Evolutionary conservation across 2,113 vertebrate species (phyloP).

Genomic region (Varanus komodoensis): DNA sequence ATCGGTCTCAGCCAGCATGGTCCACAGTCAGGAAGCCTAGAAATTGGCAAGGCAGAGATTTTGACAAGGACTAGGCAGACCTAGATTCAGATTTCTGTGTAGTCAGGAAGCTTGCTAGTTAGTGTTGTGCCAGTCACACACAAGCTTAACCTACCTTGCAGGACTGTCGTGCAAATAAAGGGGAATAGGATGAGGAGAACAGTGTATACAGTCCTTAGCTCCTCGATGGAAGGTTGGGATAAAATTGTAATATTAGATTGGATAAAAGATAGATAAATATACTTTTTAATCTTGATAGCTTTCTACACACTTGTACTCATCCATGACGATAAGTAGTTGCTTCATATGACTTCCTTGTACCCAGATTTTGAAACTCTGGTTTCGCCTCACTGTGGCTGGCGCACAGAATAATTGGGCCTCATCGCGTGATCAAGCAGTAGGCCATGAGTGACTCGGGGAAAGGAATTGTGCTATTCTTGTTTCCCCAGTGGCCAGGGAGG

Average conservation of each 20-base stretch:
- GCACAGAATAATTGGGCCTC: not conserved
- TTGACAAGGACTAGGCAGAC: too few species aligned
- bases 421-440: not conserved
- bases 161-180: not conserved
- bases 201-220: not conserved
- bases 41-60: too few species aligned
- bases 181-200: not conserved
- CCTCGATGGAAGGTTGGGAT: not conserved
- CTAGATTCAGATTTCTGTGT: not conserved
- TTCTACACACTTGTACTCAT: not conserved
- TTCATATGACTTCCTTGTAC: slow-evolving; percentile 53
- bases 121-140: not conserved
- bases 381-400: not conserved
- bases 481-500: too few species aligned
- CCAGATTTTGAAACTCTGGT: slow-evolving; percentile 57
- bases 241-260: not conserved
- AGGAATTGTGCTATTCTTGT: not conserved
- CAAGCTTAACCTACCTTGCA: not conserved
- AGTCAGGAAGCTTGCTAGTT: not conserved
- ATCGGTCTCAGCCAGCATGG: too few species aligned
- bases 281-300: not conserved
- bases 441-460: slow-evolving; percentile 40
- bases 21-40: too few species aligned
- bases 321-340: slow-evolving; percentile 52
- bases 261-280: not conserved